Base-by-base conservation (phyloP, 2,888 invertebrate genomes). In the Scrobipalpa atriplicella region DNA sequence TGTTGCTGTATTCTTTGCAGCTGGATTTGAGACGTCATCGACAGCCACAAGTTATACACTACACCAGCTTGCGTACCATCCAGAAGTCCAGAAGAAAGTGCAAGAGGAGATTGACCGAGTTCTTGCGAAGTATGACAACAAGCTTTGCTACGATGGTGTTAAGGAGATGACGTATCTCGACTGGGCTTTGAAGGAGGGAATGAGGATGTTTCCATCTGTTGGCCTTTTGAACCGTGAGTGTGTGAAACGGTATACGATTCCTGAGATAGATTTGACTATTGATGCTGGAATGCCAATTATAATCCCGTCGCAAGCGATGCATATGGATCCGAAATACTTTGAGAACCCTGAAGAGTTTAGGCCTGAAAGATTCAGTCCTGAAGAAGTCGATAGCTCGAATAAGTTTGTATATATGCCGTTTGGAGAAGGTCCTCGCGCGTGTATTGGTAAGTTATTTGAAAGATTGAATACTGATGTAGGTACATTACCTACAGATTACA, bases 341-440 rank as follows among this genome's bases (percentile, higher is more conserved):
- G 80, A 82, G 13, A 73, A 81, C 38, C 88, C 88, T 0, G 73
- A 79, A 1, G 76, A 79, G 70, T 88, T 86, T 67, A 75, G 80
- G 0, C 87, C 88, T 1, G 86, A 87, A 63, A 74, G 87, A 36
- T 87, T 87, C 65, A 66, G 76, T 38, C 78, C 83, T 0, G 79
- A 78, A 0, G 74, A 79, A 47, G 73, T 78, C 13, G 36, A 64
- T 16, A 67, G 72, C 11, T 71, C 67, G 0, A 78, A 81, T 58
- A 85, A 83, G 66, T 78, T 75, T 51, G 80, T 84, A 5, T 88
- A 87, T 70, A 68, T 89, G 67, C 89, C 89, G 0, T 89, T 89
- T 67, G 88, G 88, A 0, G 79, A 80, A 1, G 89, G 89, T 16
- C 88, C 87, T 1, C 82, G 89, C 0, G 79, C 84, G 21, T 89